Base-by-base conservation (phyloP, 2,797 vertebrate species). In the Lates japonicus region DNA sequence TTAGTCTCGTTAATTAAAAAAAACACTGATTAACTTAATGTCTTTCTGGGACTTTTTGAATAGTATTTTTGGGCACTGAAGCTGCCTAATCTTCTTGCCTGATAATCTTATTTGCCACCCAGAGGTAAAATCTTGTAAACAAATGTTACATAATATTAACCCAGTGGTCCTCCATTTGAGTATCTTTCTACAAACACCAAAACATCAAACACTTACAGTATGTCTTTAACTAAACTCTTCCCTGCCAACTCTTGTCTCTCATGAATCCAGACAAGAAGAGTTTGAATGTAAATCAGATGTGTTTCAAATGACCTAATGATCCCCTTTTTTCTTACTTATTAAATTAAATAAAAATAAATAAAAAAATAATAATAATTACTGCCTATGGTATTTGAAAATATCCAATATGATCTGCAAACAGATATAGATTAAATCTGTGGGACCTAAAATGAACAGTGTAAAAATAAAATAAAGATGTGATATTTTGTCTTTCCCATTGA, bases 81-180 rank as follows among this genome's bases (percentile, higher is more conserved):
- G 49, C 49, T 44, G 72, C 14, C 41, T 88, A 79, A 87, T 90
- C 80, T 69, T 59, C 52, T 80, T 78, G 29, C 81, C 59, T 80
- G n/a, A 49, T 88, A 74, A 90, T 84, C 81, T 63, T 54, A 66
- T 89, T 85, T 79, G 22, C 55, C 65, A 51, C 41, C 7, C 35
- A 39, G 35, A 52, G 33, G 51, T 35, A 58, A 64, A 71, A n/a
- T 72, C 22, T 54, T 37, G 29, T 61, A 75, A 80, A 76, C 70
- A 85, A 78, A 76, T 37, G 41, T 87, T 81, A 35, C 35, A 51
- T 74, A 68, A 74, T 65, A 42, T 48, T 41, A 37, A 75, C 25
- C 5, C 7, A 52, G 14, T 59, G 35, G 29, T 70, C 37, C 31
- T 42, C 5, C 14, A 48, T 74, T 66, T 62, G 2, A 33, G 8